phyloP scores from a whole-genome alignment of 2,113 vertebrate species.

The Bubo blakistoni region DNA sequence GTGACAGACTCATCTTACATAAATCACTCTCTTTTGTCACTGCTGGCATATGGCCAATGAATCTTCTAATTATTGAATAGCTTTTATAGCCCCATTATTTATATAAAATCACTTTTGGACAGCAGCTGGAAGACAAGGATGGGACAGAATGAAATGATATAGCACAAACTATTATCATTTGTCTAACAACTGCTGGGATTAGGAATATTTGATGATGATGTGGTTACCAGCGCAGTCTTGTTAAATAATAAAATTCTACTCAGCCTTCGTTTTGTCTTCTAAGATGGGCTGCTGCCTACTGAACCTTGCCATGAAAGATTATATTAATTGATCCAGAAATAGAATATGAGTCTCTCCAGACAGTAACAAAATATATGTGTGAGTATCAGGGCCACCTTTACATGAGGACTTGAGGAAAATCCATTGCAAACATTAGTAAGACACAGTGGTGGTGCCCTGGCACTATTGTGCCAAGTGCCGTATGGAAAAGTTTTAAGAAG shows the following conservation, averaged over 20 bases:
- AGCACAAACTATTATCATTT: conserved; percentile 45
- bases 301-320: neutral
- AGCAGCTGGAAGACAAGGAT: conserved; percentile 65
- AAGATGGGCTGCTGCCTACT: neutral
- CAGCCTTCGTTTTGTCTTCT: neutral
- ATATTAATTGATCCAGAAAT: neutral
- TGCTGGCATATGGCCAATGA: conserved; percentile 74
- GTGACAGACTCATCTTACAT: conserved; percentile 57
- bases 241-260: conserved; percentile 15
- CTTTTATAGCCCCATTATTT: conserved; percentile 76
- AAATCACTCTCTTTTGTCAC: conserved; percentile 71
- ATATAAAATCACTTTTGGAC: conserved; percentile 71
- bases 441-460: neutral
- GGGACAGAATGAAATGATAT: conserved; percentile 32
- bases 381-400: neutral
- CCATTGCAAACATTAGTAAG: neutral
- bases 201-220: conserved; percentile 20
- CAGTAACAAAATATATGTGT: neutral
- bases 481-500: neutral
- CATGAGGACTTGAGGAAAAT: neutral
- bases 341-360: neutral
- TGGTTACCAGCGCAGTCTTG: neutral
- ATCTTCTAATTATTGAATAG: conserved; percentile 72
- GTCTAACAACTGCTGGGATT: conserved; percentile 52
- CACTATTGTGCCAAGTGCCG: neutral